phyloP scores from a whole-genome alignment of 2,888 invertebrate genomes.

The Drosophila mulleri region DNA sequence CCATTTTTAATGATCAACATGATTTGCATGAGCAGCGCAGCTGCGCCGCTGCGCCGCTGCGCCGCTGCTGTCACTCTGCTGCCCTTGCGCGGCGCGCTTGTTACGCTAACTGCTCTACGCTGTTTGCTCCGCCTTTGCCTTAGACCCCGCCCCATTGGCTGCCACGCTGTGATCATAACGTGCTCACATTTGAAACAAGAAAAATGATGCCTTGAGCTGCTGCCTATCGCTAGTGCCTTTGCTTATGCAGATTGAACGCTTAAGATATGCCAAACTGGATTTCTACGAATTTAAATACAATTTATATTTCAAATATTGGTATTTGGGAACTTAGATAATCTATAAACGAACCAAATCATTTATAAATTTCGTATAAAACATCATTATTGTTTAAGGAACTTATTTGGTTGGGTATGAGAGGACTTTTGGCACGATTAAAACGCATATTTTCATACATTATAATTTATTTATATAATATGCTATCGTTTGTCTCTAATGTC shows the following conservation, averaged over 20 bases:
- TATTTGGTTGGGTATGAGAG: neutral
- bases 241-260: neutral
- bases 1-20: slow-evolving; percentile 68
- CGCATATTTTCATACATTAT: no score
- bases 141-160: slow-evolving; percentile 1
- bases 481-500: no score
- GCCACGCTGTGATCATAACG: slow-evolving; percentile 14
- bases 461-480: no score
- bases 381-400: neutral
- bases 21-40: slow-evolving; percentile 64
- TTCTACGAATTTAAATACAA: neutral
- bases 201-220: neutral
- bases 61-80: neutral
- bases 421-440: no score
- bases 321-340: neutral
- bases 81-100: neutral
- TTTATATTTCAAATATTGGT: neutral
- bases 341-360: neutral
- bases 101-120: neutral
- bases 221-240: neutral
- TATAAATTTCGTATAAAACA: neutral
- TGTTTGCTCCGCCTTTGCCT: slow-evolving; percentile 36
- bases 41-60: neutral
- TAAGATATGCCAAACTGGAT: neutral
- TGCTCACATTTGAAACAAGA: slow-evolving; percentile 21